A percentile compares a stretch with the other conserved stretches of the same genome.
phyloP scores from a whole-genome alignment of 2,797 vertebrate species.

The Perdix hodgsoniae region DNA sequence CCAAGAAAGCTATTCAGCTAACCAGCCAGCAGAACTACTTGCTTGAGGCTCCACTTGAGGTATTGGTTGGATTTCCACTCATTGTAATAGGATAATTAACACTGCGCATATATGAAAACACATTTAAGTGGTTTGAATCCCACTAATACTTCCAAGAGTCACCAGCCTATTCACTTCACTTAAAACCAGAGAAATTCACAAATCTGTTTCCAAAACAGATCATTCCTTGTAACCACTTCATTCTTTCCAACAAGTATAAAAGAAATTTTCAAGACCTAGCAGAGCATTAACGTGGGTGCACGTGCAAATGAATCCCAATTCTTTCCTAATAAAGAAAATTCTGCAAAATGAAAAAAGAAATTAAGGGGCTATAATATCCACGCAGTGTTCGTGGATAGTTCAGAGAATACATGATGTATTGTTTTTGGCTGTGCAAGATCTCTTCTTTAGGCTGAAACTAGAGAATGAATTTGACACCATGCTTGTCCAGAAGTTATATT shows the following conservation, averaged over 20 bases:
- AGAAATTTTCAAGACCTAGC: background rate
- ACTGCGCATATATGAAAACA: background rate
- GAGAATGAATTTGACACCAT: background rate
- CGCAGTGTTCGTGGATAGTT: background rate
- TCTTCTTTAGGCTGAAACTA: background rate
- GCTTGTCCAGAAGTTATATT: background rate
- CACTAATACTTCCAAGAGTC: background rate
- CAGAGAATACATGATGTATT: conserved; percentile 2
- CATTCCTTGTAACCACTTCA: conserved; percentile 5
- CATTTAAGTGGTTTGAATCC: background rate
- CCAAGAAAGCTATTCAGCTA: background rate
- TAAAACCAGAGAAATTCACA: background rate
- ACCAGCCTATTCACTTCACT: background rate
- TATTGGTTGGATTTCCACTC: background rate
- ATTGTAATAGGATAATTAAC: background rate
- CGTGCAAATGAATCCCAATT: conserved; percentile 13
- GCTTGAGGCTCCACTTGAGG: background rate
- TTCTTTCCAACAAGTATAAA: background rate
- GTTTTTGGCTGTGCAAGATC: background rate
- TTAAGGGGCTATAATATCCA: background rate
- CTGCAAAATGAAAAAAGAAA: background rate
- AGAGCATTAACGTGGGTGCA: background rate
- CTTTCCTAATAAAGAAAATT: conserved; percentile 20
- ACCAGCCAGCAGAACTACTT: background rate
- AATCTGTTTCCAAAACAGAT: background rate